These are phyloP conservation scores for Sternotherus odoratus DNA, from an alignment of 2,797 vertebrate genomes.

Conservation along the genomic window DNA sequence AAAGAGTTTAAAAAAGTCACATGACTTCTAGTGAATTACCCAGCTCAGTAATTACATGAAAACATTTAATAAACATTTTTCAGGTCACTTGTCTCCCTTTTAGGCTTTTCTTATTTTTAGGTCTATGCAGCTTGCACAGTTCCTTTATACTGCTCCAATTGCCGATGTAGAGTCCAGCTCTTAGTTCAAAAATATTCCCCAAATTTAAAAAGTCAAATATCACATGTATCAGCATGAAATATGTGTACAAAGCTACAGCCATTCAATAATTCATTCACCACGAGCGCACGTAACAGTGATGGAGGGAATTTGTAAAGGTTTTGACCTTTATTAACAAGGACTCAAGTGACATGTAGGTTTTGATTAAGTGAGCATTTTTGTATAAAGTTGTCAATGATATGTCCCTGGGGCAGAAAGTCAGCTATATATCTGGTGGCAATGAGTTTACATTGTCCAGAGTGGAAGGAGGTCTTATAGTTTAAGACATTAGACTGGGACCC, in stretches of 20 bases:
- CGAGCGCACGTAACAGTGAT: constrained; percentile 1
- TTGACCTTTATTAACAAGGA: constrained; percentile 36
- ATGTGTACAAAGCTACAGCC: neutral
- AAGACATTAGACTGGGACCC: neutral
- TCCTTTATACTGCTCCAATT: neutral
- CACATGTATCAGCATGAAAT: neutral
- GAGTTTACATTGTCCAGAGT: neutral
- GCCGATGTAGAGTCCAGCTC: neutral
- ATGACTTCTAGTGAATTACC: neutral
- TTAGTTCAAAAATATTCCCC: constrained; percentile 5
- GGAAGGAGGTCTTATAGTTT: neutral
- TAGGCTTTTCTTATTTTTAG: neutral
- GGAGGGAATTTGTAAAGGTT: neutral
- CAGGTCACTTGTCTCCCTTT: neutral
- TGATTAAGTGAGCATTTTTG: constrained; percentile 18
- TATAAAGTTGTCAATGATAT: constrained; percentile 12
- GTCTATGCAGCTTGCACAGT: neutral
- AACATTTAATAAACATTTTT: constrained; percentile 4
- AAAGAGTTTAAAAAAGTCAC: no score
- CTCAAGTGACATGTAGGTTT: neutral
- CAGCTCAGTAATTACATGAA: neutral
- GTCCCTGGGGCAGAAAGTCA: neutral
- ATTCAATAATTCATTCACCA: neutral
- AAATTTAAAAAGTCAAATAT: neutral
- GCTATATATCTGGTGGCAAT: neutral